Conservation (phyloP, 2,113 vertebrate species). For the Hydropotes inermis region DNA sequence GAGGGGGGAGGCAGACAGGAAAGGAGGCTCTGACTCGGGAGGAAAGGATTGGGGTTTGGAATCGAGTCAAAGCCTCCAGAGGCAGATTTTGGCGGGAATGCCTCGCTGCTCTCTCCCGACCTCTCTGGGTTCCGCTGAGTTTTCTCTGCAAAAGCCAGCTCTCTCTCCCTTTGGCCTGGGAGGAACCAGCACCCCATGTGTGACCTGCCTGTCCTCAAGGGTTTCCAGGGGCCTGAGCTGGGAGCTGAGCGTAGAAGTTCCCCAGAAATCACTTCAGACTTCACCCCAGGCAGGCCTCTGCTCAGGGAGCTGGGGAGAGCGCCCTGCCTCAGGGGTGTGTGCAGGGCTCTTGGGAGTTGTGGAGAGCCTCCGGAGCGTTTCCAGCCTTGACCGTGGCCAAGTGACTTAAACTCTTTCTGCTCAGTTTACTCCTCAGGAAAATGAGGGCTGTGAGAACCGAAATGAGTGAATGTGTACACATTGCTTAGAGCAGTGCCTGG, state of each 20-base stretch:
- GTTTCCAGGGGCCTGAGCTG: not conserved
- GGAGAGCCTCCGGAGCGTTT: not conserved
- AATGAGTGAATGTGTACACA: not conserved
- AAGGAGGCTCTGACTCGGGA: slow-evolving; percentile 32
- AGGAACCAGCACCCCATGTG: not conserved
- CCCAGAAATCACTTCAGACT: not conserved
- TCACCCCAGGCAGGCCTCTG: not conserved
- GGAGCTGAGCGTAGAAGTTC: not conserved
- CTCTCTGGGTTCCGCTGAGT: not conserved
- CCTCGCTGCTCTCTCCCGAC: slow-evolving; percentile 43
- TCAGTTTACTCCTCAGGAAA: not conserved
- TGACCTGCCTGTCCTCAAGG: not conserved
- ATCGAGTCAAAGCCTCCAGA: not conserved
- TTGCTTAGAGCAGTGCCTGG: not conserved
- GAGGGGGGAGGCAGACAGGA: not conserved
- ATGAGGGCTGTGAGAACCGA: not conserved
- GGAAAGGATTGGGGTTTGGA: slow-evolving; percentile 50
- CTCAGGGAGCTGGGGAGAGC: not conserved
- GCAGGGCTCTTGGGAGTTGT: not conserved
- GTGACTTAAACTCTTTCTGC: not conserved
- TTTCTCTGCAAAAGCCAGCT: not conserved
- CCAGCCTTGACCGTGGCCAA: not conserved
- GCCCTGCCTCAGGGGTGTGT: not conserved
- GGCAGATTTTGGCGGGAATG: slow-evolving; percentile 10
- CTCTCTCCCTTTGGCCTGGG: not conserved